Base-by-base conservation (phyloP, 2,113 vertebrate genomes). In the Bothrops jararaca region DNA sequence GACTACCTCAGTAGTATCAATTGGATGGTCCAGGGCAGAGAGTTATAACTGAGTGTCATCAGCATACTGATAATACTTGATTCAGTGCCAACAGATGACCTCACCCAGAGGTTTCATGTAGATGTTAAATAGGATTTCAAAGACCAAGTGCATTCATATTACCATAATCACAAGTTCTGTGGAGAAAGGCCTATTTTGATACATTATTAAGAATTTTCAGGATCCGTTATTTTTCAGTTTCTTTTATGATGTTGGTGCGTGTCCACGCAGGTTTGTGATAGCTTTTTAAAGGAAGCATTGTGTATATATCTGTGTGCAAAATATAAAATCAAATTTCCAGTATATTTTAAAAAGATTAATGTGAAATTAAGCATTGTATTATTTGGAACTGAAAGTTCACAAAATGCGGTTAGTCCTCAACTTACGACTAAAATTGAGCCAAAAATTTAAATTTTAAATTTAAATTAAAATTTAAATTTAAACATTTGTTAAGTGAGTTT, bases 321-420 rank as follows among this genome's bases (percentile, higher is more conserved):
- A 42, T 42, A 42, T 74, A 53, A 80, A 80, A 80, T 42, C 74
- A 80, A 15, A 89, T 89, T 86, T 54, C 11, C 90, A 50, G 26
- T 85, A 39, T 91, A n/a, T 91, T 89, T 80, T 23, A 95, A 56
- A 56, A 90, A 95, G 93, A 52, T 94, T 60, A 95, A 90, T 94
- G 69, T 94, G 87, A 94, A 96, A 95, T 86, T 95, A 60, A 57
- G 7, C 3, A 92, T 93, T 88, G 58, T 93, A 57, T 86, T 95
- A 90, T 48, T 95, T 93, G 93, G 93, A 58, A 3, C 34, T 39
- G 74, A 34, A 80, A 42, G 34, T 22, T 80, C 86, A 88, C 89
- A 94, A 85, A 89, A 24, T 3, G 7, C 5, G 34, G 5, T 29
- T 69, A 69, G 29, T 34, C 64, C 64, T 69, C 64, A 69, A 18